These are phyloP conservation scores for Promerops cafer DNA, from an alignment of 2,113 vertebrate genomes.

Conservation along the genomic window DNA sequence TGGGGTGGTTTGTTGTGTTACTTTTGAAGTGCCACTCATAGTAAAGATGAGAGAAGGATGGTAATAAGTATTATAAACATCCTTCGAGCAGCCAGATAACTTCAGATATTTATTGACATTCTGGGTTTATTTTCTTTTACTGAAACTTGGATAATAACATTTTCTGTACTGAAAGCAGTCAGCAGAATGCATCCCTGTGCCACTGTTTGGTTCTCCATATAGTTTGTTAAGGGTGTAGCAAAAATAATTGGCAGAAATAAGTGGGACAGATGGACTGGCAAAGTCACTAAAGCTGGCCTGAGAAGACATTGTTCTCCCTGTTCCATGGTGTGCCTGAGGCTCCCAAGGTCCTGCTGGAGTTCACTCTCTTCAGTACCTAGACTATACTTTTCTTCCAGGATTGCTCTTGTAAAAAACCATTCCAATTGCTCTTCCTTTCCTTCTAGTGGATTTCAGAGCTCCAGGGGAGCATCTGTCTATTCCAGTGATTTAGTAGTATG, in stretches of 20 bases:
- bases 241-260: no score
- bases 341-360: neutral
- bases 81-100: neutral
- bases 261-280: neutral
- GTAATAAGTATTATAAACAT: slow-evolving; percentile 8
- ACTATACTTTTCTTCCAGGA: neutral
- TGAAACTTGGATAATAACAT: neutral
- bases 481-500: neutral
- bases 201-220: neutral
- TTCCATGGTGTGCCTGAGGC: neutral
- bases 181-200: neutral
- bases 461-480: neutral
- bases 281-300: neutral
- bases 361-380: neutral
- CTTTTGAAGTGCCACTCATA: neutral
- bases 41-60: neutral
- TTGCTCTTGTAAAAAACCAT: neutral
- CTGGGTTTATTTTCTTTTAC: slow-evolving; percentile 4
- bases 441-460: neutral
- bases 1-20: neutral
- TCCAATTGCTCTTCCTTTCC: neutral
- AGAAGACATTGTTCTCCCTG: neutral
- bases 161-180: neutral
- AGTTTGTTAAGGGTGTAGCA: neutral
- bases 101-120: neutral